Conservation (phyloP, 2,113 vertebrate genomes). For the Smithornis capensis region DNA sequence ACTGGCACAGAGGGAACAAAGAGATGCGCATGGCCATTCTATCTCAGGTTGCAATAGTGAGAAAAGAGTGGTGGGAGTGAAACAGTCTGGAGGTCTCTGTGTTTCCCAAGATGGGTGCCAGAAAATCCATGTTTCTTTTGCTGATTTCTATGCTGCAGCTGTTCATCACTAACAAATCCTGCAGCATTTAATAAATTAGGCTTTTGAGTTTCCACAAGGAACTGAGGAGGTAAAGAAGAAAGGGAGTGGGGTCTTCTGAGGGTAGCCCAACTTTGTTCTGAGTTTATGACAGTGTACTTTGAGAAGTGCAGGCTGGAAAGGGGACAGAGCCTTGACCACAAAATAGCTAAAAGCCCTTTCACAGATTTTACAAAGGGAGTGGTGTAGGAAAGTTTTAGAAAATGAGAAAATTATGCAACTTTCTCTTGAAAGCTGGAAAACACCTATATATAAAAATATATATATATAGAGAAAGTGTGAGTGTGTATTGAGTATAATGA, state of each 20-base stretch:
- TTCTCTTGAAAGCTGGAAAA: constrained; percentile 4
- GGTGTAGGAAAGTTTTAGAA: constrained; percentile 45
- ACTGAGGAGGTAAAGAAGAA: background rate
- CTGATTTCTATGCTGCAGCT: background rate
- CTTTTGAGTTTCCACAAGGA: background rate
- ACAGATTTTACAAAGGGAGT: background rate
- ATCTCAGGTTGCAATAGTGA: background rate
- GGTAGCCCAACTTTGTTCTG: background rate
- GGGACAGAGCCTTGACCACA: constrained; percentile 6
- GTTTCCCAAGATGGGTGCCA: background rate
- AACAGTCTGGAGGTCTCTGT: background rate
- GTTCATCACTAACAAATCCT: background rate
- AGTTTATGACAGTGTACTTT: background rate
- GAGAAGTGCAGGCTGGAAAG: background rate
- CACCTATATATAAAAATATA: constrained; percentile 18
- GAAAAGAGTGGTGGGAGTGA: background rate
- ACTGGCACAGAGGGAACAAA: background rate
- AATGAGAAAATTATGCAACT: constrained; percentile 10
- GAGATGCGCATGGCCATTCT: accelerated
- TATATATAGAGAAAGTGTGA: too few relatives aligned
- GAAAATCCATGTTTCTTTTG: background rate
- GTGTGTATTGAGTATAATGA: background rate
- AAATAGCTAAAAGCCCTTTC: constrained; percentile 13
- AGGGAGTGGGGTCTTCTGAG: background rate
- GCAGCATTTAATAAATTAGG: background rate